Base-by-base conservation (phyloP, 1,140 invertebrate species). In the Bombus pyrosoma region DNA sequence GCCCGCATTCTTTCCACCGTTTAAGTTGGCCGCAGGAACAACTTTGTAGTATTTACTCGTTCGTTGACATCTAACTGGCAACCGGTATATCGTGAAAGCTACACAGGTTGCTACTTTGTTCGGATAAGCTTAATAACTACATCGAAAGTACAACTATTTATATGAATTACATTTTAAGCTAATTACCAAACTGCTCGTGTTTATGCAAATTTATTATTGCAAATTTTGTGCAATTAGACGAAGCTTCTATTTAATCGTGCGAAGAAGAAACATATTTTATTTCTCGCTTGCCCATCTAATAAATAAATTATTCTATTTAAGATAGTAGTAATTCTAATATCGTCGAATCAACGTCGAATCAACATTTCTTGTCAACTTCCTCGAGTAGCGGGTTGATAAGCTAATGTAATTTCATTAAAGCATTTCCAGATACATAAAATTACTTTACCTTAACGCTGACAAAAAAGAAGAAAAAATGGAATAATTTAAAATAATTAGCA, bases 1-100 rank as follows among this genome's bases (percentile, higher is more conserved):
- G 62, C 62, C 25, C 28, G 59, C 59, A 62, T 62, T n/a, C 28
- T 78, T 64, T 64, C 28, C 39, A n/a, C 13, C 39, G 32, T 34
- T 53, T 34, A 4, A 5, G n/a, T 8, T 66, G 13, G n/a, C 10
- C n/a, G n/a, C 18, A 32, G 32, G 4, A 57, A n/a, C n/a, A 25
- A 64, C 37, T 43, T 78, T 78, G 37, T 39, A n/a, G 28, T 39
- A n/a, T 66, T 64, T 66, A 66, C n/a, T 32, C 22, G 59, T 34
- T 79, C 62, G 64, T 66, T 79, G 66, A 79, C 76, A 79, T 62
- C 37, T 79, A 39, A 53, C 47, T 53, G 47, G 59, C 76, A 66
- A 43, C 62, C 22, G 62, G 47, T 76, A 22, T 62, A 18, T 34
- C 18, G 74, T 37, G 18, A 25, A 37, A 68, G 34, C 18, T 37